phyloP scores from a whole-genome alignment of 2,888 invertebrate species.

The Latrodectus elegans region DNA sequence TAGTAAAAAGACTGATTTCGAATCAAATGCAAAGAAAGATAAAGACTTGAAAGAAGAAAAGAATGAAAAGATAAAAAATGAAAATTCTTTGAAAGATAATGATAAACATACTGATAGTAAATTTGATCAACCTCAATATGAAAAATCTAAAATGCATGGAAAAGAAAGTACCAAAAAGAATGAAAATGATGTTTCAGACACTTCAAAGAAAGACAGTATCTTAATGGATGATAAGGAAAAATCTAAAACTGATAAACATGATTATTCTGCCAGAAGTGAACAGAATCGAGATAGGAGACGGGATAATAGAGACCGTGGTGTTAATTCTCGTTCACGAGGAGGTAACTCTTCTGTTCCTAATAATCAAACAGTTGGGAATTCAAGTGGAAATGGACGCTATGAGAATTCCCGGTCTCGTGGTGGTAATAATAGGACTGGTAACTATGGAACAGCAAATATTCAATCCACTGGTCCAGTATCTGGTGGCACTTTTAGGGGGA shows the following conservation, averaged over 20 bases:
- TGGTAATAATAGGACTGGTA: constrained; percentile 49
- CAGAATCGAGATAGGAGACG: constrained; percentile 50
- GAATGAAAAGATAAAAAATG: constrained; percentile 64
- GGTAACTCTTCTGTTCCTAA: constrained; percentile 35
- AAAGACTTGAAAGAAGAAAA: constrained; percentile 70
- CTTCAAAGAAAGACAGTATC: constrained; percentile 38
- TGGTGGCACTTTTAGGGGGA: constrained; percentile 73
- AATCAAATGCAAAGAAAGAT: constrained; percentile 57
- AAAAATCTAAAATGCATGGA: constrained; percentile 74
- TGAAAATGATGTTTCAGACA: constrained; percentile 43
- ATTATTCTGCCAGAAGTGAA: constrained; percentile 55
- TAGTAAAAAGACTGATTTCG: constrained; percentile 58
- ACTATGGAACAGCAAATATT: constrained; percentile 35
- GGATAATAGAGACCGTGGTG: constrained; percentile 72
- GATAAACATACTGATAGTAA: constrained; percentile 68
- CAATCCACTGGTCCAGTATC: constrained; percentile 27
- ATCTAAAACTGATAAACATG: constrained; percentile 74
- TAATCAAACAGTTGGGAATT: constrained; percentile 20
- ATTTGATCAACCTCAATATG: constrained; percentile 72
- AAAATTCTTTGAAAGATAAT: constrained; percentile 58
- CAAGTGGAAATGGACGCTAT: constrained; percentile 31
- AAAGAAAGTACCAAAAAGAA: constrained; percentile 50
- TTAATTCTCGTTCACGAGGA: constrained; percentile 72
- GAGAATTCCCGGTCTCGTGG: constrained; percentile 19
- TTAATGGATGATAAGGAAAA: constrained; percentile 76